Evolutionary conservation across 1,140 invertebrate genomes (phyloP), one percentile per base, ranked within the genome.

Genomic region (Chironomus striatipennis): DNA sequence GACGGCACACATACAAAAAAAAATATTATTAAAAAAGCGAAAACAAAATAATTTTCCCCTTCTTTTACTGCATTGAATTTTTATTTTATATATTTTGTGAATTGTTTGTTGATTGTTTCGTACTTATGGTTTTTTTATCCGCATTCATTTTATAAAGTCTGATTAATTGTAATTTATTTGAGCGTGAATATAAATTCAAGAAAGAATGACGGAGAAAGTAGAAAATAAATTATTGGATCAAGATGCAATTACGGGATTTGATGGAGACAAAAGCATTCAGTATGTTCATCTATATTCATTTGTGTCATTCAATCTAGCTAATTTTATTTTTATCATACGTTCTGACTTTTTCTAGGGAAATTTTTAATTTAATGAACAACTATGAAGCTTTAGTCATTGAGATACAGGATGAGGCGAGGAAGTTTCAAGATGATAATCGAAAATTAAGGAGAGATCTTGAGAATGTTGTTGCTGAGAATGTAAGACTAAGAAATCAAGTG

Each of bases 141-240:
- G 24, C 24, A 34, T 34, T n/a, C n/a, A n/a, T n/a, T n/a, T 34
- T 12, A 57, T 12, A 57, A 57, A n/a, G n/a, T n/a, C 47, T 57
- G 47, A 57, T 57, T 57, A 57, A 57, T 57, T n/a, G 10, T 57
- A 57, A 57, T 57, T 57, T 57, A 57, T 57, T 47, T 57, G 12
- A 57, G n/a, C n/a, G 12, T 12, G 47, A 57, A 57, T 57, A 12
- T n/a, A 12, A 15, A 2, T 34, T 57, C 15, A 57, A 57, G 18
- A 70, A 67, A 67, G 7, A 21, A 70, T 70, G 65, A 70, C 17
- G 9, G 65, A 21, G 20, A 18, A 70, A 18, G 65, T 20, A 20
- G 65, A 70, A 17, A 18, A 70, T 21, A 70, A 70, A 70, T 70
- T 20, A 17, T 9, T 10, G 65, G 65, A 70, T 70, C 65, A 70